Percentiles rank a stretch among this genome's conserved stretches.
phyloP scores from a whole-genome alignment of 2,888 invertebrate genomes.

The Ommatoiulus sabulosus region DNA sequence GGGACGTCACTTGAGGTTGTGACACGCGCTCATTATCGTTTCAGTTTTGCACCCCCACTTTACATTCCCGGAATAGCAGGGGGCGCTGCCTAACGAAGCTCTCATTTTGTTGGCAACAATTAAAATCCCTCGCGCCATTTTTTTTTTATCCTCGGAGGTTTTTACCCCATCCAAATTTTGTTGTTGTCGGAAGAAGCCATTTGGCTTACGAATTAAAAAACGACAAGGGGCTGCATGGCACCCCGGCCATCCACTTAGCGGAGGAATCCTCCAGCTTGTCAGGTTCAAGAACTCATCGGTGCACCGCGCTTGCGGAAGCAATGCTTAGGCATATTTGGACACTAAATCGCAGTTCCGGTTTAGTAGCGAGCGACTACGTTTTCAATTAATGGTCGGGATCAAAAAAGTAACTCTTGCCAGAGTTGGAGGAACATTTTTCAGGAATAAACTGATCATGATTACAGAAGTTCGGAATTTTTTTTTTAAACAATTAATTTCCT shows the following conservation, averaged over 20 bases:
- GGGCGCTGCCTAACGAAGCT: neutral
- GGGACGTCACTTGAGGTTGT: neutral
- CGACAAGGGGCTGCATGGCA: neutral
- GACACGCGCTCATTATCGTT: constrained; percentile 2
- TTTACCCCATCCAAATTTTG: neutral
- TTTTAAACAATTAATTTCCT: too few relatives aligned
- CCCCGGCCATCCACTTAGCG: neutral
- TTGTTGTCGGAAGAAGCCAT: neutral
- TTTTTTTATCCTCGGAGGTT: neutral
- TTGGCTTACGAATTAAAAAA: neutral
- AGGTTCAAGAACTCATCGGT: neutral
- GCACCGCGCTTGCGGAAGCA: neutral
- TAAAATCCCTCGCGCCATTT: neutral
- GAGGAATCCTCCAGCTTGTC: too few relatives aligned
- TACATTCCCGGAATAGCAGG: neutral
- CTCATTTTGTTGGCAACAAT: neutral
- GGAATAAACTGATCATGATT: too few relatives aligned
- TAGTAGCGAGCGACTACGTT: too few relatives aligned
- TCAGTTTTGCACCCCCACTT: constrained; percentile 9
- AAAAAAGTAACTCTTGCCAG: too few relatives aligned
- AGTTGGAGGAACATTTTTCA: too few relatives aligned
- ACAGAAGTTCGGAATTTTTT: too few relatives aligned
- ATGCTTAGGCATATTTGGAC: neutral
- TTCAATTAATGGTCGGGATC: too few relatives aligned
- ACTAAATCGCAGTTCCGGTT: too few relatives aligned